phyloP scores from a whole-genome alignment of 1,140 invertebrate genomes.

The Bactericera cockerelli region DNA sequence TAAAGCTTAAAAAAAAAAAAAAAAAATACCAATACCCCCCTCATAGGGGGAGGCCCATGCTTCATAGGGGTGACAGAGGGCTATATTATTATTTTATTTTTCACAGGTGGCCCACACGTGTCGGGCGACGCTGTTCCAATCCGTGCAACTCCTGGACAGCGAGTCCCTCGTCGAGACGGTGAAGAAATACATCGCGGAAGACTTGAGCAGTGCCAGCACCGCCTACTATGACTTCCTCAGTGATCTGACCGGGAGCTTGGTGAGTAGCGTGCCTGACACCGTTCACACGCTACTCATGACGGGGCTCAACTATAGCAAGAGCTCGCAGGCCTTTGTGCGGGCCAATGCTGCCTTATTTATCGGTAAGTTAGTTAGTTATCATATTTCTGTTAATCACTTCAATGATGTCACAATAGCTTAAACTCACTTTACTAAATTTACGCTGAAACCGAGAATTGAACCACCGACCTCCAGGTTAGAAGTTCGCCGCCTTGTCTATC shows the following conservation, averaged over 20 bases:
- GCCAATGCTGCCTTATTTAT: conserved; percentile 7
- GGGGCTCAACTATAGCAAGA: not conserved
- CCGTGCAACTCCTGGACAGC: not conserved
- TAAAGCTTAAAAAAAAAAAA: no score
- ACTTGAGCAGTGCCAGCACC: not conserved
- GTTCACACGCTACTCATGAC: not conserved
- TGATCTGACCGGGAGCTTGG: not conserved
- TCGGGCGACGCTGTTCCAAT: not conserved
- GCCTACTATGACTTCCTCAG: not conserved
- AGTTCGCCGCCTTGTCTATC: no score
- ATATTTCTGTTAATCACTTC: no score
- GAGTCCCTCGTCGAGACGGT: not conserved
- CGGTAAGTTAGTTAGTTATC: no score
- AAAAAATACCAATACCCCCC: no score
- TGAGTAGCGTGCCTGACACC: not conserved
- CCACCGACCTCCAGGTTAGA: no score
- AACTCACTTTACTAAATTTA: no score
- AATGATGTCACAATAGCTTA: no score
- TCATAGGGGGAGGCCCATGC: no score
- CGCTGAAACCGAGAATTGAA: no score
- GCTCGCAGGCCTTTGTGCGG: not conserved
- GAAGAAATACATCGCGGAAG: conserved; percentile 5
- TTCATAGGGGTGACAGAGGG: no score
- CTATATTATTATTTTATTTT: no score
- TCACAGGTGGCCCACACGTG: not conserved